A percentile compares a stretch with the other conserved stretches of the same genome.
These are phyloP conservation scores for Centropus unirufus DNA, from an alignment of 2,113 vertebrate species.

Conservation along the genomic window DNA sequence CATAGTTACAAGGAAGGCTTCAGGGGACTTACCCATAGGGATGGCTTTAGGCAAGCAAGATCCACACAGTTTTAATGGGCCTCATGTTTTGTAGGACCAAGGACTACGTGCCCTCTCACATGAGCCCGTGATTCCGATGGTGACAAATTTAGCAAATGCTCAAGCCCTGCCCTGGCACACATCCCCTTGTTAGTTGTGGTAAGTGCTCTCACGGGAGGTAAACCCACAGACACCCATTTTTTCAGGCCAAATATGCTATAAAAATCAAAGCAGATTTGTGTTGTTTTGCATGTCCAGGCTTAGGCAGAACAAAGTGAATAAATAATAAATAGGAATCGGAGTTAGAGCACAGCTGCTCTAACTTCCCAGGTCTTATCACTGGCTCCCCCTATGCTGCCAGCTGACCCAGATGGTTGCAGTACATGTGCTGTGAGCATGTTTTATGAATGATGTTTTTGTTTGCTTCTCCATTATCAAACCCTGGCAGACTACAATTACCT, in stretches of 20 bases:
- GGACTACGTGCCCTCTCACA: neutral
- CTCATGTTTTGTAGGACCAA: neutral
- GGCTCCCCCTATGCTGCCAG: neutral
- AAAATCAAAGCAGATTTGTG: neutral
- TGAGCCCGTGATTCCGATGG: accelerated
- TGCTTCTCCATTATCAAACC: neutral
- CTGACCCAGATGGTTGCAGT: neutral
- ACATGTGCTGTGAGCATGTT: neutral
- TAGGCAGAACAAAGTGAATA: neutral
- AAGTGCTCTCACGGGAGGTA: neutral
- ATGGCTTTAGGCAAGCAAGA: neutral
- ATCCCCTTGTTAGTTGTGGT: neutral
- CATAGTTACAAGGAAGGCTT: neutral
- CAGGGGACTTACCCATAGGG: neutral
- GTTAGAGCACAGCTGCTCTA: neutral
- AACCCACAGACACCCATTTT: neutral
- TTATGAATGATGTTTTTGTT: constrained; percentile 42
- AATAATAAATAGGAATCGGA: constrained; percentile 6
- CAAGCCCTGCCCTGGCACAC: neutral
- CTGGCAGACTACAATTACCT: neutral
- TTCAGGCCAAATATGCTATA: neutral
- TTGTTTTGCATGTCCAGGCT: neutral
- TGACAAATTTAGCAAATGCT: neutral
- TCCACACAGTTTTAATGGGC: neutral
- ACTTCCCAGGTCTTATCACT: constrained; percentile 1